A percentile compares a stretch with the other conserved stretches of the same genome.
phyloP scores from a whole-genome alignment of 2,888 invertebrate species.

The Heliothis peltigera region DNA sequence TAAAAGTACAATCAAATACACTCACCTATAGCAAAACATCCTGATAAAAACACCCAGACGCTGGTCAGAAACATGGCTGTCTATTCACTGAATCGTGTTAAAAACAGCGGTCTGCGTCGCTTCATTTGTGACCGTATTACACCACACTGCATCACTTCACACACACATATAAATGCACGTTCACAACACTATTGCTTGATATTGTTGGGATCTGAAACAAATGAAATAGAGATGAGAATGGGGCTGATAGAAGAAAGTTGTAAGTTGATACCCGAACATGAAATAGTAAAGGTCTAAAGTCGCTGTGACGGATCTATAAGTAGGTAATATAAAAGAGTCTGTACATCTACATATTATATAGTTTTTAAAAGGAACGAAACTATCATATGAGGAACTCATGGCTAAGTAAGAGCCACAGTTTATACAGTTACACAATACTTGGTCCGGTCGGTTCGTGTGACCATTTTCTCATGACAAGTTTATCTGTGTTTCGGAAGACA shows the following conservation, averaged over 20 bases:
- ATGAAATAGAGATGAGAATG: slow-evolving; percentile 7
- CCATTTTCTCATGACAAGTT: too few species aligned
- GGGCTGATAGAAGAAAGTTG: not conserved
- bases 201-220: slow-evolving; percentile 67
- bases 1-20: slow-evolving; percentile 10
- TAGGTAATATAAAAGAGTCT: too few species aligned
- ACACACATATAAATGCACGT: slow-evolving; percentile 67
- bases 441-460: too few species aligned
- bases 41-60: slow-evolving; percentile 71
- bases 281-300: not conserved
- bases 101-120: slow-evolving; percentile 75
- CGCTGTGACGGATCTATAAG: too few species aligned
- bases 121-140: slow-evolving; percentile 78
- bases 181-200: slow-evolving; percentile 55
- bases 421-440: too few species aligned
- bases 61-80: slow-evolving; percentile 70
- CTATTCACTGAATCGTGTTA: slow-evolving; percentile 72
- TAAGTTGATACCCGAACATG: not conserved
- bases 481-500: too few species aligned
- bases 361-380: too few species aligned
- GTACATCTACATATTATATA: too few species aligned
- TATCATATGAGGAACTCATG: too few species aligned
- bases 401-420: too few species aligned
- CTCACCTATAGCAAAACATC: slow-evolving; percentile 77
- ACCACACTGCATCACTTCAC: slow-evolving; percentile 67